Percentiles rank a stretch among this genome's conserved stretches.
These are phyloP conservation scores for Diplodus sargus DNA, from an alignment of 2,797 vertebrate genomes.

Conservation along the genomic window DNA sequence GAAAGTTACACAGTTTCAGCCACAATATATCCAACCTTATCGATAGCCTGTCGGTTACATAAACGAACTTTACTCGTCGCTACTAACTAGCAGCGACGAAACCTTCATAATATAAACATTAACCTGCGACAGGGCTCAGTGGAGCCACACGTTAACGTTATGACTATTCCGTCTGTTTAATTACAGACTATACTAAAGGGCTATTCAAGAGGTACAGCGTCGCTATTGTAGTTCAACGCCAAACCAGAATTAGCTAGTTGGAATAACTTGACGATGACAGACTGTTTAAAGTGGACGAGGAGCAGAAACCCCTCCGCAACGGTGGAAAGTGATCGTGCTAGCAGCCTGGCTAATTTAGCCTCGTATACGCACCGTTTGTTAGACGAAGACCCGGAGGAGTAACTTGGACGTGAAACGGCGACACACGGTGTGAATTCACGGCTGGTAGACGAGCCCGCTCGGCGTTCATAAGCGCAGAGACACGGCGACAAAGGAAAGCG, in stretches of 20 bases:
- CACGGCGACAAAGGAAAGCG: constrained; percentile 65
- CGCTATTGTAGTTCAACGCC: not conserved
- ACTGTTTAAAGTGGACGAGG: constrained; percentile 8
- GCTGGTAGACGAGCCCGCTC: constrained; percentile 19
- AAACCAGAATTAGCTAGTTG: constrained; percentile 3
- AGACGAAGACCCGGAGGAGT: constrained; percentile 21
- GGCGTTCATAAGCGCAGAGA: constrained; percentile 17
- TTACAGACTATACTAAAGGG: not conserved
- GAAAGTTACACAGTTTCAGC: constrained; percentile 19
- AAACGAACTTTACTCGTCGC: constrained; percentile 9
- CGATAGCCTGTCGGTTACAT: not conserved
- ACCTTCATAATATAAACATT: not conserved
- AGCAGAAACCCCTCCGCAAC: constrained; percentile 31
- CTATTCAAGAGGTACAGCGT: not conserved
- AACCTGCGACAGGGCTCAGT: not conserved
- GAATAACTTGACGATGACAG: constrained; percentile 39
- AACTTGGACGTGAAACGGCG: constrained; percentile 9
- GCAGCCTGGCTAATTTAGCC: constrained; percentile 75
- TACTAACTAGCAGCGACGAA: not conserved
- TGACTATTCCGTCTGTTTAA: constrained; percentile 2
- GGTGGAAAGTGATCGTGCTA: constrained; percentile 63
- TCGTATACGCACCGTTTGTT: constrained; percentile 67
- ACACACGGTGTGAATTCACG: constrained; percentile 8
- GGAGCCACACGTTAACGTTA: not conserved
- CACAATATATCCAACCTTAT: too few relatives aligned